Evolutionary conservation across 2,888 invertebrate species (phyloP), one percentile per base, ranked within the genome.

Genomic region (Lycocerus yunnanus): DNA sequence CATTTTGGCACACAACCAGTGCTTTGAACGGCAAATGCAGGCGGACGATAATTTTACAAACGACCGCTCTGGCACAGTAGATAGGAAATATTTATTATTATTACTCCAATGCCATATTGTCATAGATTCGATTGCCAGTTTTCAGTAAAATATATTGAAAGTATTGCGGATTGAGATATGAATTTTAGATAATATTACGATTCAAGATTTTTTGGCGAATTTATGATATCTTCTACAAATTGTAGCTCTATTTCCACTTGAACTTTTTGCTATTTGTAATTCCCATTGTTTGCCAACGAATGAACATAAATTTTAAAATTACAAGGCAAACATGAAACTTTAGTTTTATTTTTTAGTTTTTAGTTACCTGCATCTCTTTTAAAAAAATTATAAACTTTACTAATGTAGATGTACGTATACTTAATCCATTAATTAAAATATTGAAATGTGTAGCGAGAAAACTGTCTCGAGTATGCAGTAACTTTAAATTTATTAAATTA

Each of bases 51-150:
- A 84, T 84, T 82, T 82, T 81, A 78, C 79, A 81, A 81, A 83
- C 82, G 83, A 82, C 82, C 81, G 78, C 80, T 77, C 81, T 82
- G 82, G 79, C 80, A 80, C 78, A 81, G 76, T 80, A 82, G 83
- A 83, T 83, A 82, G 80, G 81, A 79, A 80, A 82, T 83, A 84
- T 84, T 84, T 84, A 84, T 84, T 84, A 84, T 84, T 83, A 84
- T 84, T 83, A 81, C 84, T 79, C 80, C 69, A 80, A 82, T 80
- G 81, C 83, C 83, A 82, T 83, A 84, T 84, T 84, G 83, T 81
- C 80, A 79, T 74, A 73, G 74, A 81, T 83, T 84, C 82, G 82
- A 84, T 84, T 82, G 82, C 82, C 83, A 80, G 73, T 74, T 72
- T 75, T 74, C 74, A 68, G 74, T 67, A 68, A 74, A 76, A 76